Conservation (phyloP, 2,113 vertebrate species). For the Bagarius yarrelli region DNA sequence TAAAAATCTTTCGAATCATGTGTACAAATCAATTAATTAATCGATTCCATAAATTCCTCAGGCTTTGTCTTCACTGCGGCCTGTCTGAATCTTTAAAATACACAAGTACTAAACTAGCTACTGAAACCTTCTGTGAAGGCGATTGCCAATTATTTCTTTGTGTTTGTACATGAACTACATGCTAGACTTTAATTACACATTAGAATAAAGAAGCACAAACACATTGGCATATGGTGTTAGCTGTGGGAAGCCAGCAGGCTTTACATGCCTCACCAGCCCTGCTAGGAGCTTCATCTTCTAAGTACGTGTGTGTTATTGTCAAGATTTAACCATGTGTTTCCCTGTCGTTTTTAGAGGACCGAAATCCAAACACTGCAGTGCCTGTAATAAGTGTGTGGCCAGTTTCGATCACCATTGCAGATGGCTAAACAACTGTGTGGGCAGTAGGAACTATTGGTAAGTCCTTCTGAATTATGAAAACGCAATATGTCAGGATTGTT, state of each 20-base stretch:
- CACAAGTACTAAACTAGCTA: too few relatives aligned
- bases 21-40: too few relatives aligned
- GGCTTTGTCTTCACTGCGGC: too few relatives aligned
- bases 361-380: conserved; percentile 93
- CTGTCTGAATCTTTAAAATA: too few relatives aligned
- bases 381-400: conserved; percentile 95
- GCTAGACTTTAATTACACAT: background rate
- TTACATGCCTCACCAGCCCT: background rate
- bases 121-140: too few relatives aligned
- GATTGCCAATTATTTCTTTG: background rate
- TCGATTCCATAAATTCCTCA: too few relatives aligned
- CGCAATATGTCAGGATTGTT: conserved; percentile 8
- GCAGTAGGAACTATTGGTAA: conserved; percentile 93
- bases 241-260: background rate
- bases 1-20: too few relatives aligned
- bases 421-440: conserved; percentile 98
- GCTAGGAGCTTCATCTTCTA: background rate
- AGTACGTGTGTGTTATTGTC: background rate
- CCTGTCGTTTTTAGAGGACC: conserved; percentile 75
- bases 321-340: background rate
- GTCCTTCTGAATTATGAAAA: conserved; percentile 45
- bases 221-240: background rate
- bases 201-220: background rate
- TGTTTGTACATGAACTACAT: background rate
- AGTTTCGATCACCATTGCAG: conserved; percentile 97